Percentiles rank a stretch among this genome's conserved stretches.
Evolutionary conservation across 2,888 invertebrate genomes (phyloP).

Genomic region (Aradus depressus): DNA sequence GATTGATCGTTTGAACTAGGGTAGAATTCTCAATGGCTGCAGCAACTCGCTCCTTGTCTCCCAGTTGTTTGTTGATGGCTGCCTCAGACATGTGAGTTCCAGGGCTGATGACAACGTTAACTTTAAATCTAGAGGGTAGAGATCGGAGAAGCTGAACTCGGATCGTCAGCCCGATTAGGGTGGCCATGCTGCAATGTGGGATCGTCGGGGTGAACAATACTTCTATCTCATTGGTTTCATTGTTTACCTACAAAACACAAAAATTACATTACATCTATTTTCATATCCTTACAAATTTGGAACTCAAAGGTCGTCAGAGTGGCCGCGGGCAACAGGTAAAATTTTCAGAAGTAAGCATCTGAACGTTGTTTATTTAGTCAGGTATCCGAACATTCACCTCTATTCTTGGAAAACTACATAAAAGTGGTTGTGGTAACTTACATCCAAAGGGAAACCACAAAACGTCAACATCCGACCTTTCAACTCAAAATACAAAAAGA

Average conservation of each 20-base stretch:
- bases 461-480: no score
- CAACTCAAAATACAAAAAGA: no score
- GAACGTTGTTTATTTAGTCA: no score
- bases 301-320: no score
- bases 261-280: no score
- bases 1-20: slow-evolving; percentile 85
- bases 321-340: no score
- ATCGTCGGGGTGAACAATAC: slow-evolving; percentile 94
- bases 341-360: no score
- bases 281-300: no score
- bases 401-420: no score
- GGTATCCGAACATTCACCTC: no score
- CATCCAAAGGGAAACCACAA: no score
- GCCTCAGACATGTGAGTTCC: slow-evolving; percentile 86
- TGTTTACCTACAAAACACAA: slow-evolving; percentile 49
- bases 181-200: slow-evolving; percentile 98
- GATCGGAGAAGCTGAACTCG: slow-evolving; percentile 79
- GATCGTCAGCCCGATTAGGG: slow-evolving; percentile 74
- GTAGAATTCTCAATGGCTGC: slow-evolving; percentile 92
- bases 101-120: slow-evolving; percentile 74
- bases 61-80: slow-evolving; percentile 93
- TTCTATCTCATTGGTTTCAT: slow-evolving; percentile 55
- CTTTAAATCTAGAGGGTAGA: slow-evolving; percentile 69
- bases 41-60: slow-evolving; percentile 94
- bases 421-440: no score